A percentile compares a stretch with the other conserved stretches of the same genome.
Evolutionary conservation across 2,797 vertebrate species (phyloP).

Genomic region (Ptychobarbus kaznakovi): DNA sequence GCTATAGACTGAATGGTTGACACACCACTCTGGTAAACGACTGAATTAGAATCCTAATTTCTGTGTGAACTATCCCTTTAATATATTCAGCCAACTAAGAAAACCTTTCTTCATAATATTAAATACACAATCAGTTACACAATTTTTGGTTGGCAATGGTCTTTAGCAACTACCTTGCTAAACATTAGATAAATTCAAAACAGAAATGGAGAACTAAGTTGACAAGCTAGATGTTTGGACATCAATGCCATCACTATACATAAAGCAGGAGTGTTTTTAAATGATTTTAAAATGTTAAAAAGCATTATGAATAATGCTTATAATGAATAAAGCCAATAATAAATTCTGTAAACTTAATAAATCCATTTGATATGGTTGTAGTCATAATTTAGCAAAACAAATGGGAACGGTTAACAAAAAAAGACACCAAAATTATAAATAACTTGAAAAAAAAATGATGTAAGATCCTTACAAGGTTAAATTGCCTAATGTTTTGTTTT

Average conservation of each 20-base stretch:
- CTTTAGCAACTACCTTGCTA: slow-evolving; percentile 10
- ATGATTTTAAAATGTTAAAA: neutral
- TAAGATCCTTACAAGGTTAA: neutral
- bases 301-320: neutral
- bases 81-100: neutral
- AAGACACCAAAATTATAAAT: neutral
- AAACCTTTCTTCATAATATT: neutral
- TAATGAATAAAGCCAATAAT: too few relatives aligned
- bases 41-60: neutral
- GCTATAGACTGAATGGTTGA: slow-evolving; percentile 34
- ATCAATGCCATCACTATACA: neutral
- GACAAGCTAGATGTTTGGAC: neutral
- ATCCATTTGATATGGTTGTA: neutral
- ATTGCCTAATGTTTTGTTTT: neutral
- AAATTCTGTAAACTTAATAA: neutral
- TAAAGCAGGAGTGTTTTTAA: neutral
- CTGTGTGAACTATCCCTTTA: neutral
- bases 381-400: neutral
- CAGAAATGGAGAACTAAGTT: neutral
- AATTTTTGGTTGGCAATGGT: neutral
- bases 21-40: slow-evolving; percentile 8
- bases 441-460: neutral
- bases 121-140: neutral
- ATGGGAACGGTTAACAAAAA: neutral
- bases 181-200: neutral